These are phyloP conservation scores for Brenthis daphne DNA, from an alignment of 2,888 invertebrate species.

Conservation along the genomic window DNA sequence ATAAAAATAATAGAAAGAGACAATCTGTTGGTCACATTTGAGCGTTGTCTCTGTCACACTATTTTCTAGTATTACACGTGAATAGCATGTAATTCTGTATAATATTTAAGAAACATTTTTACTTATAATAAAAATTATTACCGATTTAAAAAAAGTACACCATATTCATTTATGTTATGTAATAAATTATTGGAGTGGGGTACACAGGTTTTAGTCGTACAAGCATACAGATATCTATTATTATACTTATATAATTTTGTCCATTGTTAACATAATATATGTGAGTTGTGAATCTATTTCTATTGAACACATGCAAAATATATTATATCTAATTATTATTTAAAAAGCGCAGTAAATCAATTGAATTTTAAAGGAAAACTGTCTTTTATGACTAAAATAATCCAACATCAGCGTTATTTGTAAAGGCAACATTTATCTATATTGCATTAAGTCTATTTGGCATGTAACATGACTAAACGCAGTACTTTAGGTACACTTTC, in stretches of 20 bases:
- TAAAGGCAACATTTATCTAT: constrained; percentile 18
- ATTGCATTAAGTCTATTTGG: constrained; percentile 6
- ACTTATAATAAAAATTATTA: too few species aligned
- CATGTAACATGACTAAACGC: constrained; percentile 1
- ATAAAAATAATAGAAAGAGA: too few species aligned
- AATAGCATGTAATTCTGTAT: too few species aligned
- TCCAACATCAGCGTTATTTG: constrained; percentile 5
- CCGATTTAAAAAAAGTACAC: too few species aligned
- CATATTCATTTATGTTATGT: too few species aligned
- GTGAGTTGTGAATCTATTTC: constrained; percentile 1
- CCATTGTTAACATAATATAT: not conserved
- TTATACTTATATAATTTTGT: constrained; percentile 5
- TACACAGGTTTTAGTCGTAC: not conserved
- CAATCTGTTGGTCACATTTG: too few species aligned
- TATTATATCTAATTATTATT: not conserved
- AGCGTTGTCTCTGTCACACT: too few species aligned
- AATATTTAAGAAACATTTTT: too few species aligned
- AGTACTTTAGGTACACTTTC: not conserved
- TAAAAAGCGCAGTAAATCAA: constrained; percentile 6
- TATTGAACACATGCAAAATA: constrained; percentile 18
- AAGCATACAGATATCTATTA: not conserved
- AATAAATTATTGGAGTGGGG: too few species aligned
- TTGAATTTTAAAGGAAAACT: not conserved
- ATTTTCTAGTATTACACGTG: too few species aligned
- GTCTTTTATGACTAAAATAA: constrained; percentile 3